phyloP scores from a whole-genome alignment of 2,888 invertebrate species.

The Dermolepida albohirtum region DNA sequence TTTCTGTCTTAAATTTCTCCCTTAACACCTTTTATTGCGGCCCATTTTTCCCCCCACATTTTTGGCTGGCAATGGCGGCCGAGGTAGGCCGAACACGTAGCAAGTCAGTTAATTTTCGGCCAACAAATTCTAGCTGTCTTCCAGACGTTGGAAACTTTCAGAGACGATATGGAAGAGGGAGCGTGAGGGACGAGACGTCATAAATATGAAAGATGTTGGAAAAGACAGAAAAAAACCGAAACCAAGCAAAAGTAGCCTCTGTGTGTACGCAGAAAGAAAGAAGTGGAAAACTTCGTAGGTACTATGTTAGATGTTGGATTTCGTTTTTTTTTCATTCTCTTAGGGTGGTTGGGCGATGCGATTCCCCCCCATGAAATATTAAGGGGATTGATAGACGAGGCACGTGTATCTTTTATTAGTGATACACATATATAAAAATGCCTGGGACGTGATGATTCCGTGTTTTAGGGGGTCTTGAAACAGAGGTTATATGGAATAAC shows the following conservation, averaged over 20 bases:
- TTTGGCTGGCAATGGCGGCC: neutral
- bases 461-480: too few species aligned
- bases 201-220: constrained; percentile 18
- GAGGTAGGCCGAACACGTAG: constrained; percentile 7
- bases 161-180: too few species aligned
- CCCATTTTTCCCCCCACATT: neutral
- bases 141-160: too few species aligned
- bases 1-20: too few species aligned
- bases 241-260: too few species aligned
- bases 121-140: neutral
- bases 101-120: constrained; percentile 13
- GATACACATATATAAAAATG: constrained; percentile 10
- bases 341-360: neutral
- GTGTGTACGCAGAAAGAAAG: too few species aligned
- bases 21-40: too few species aligned
- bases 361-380: constrained; percentile 8
- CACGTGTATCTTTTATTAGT: constrained; percentile 19
- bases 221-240: too few species aligned
- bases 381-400: constrained; percentile 11
- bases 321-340: too few species aligned
- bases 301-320: neutral
- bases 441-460: too few species aligned
- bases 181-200: neutral
- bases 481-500: too few species aligned
- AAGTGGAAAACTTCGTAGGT: too few species aligned